Evolutionary conservation across 2,888 invertebrate genomes (phyloP).

Genomic region (Hirtodrosophila histrioides): DNA sequence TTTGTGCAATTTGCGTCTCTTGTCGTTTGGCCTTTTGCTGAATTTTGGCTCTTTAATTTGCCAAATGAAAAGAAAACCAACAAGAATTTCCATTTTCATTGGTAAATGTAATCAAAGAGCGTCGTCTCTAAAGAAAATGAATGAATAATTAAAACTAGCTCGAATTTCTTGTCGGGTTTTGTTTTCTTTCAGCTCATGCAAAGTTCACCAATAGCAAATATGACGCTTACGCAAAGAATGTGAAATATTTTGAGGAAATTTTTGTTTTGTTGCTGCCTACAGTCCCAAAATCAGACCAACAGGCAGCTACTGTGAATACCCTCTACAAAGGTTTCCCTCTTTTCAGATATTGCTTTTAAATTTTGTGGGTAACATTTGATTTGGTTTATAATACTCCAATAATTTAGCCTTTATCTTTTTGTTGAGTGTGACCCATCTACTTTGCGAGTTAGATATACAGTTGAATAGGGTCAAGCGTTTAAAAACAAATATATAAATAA

Average conservation of each 20-base stretch:
- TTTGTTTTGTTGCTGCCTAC: not conserved
- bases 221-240: conserved; percentile 15
- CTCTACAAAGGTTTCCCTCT: not conserved
- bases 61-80: not conserved
- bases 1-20: too few species aligned
- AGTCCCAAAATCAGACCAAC: not conserved
- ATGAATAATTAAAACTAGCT: conserved; percentile 2
- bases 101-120: not conserved
- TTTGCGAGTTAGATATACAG: too few species aligned
- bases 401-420: too few species aligned
- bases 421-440: too few species aligned
- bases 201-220: conserved; percentile 3
- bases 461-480: too few species aligned
- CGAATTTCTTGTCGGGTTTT: not conserved
- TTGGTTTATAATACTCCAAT: too few species aligned
- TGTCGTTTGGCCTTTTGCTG: not conserved
- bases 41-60: not conserved
- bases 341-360: not conserved
- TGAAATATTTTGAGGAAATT: conserved; percentile 21
- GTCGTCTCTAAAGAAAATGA: not conserved
- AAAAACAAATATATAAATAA: too few species aligned
- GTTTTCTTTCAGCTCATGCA: not conserved
- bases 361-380: too few species aligned
- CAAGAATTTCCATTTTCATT: not conserved
- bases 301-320: conserved; percentile 10